Base-by-base conservation (phyloP, 1,140 invertebrate species). In the Drosophila tropicalis region DNA sequence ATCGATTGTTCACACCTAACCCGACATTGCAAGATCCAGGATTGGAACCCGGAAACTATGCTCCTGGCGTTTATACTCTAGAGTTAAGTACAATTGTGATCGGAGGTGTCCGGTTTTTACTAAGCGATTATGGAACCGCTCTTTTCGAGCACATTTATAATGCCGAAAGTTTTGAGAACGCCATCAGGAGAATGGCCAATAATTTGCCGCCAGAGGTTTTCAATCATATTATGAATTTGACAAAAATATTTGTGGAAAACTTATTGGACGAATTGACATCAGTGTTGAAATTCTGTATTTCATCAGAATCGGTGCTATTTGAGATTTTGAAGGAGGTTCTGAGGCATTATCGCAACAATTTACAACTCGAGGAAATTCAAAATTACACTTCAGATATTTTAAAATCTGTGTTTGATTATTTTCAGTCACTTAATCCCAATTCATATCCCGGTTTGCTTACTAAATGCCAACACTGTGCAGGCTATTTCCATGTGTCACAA, bases 401-500 rank as follows among this genome's bases (percentile, higher is more conserved):
- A 0, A 0, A 1, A 0, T 57, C 19, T 4, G 62, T 91, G 0
- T 29, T 9, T 6, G 5, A 25, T 0, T 81, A 87, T 56, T 91
- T 63, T 54, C 3, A 70, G 17, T 73, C 77, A n/a, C 47, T 87
- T 1, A 84, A 91, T 60, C 85, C 90, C 1, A 91, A 83, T 61
- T 29, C 39, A n/a, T 67, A 34, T 9, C 1, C 40, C 0, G 67
- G n/a, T 5, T 40, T 55, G 0, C 25, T 71, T 0, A 58, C 62
- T 5, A 63, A 56, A 40, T 89, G 84, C 17, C 9, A 66, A 1
- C n/a, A 36, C 6, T 89, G 84, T 10, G 10, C 9, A 1, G 80
- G 85, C 13, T 78, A 39, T 17, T 89, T 65, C 44, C 62, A 25
- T 13, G 60, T 72, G 7, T 67, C 61, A 4, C 6, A 22, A 0